phyloP scores from a whole-genome alignment of 1,140 invertebrate species.

The Aphelenchoides fujianensis region DNA sequence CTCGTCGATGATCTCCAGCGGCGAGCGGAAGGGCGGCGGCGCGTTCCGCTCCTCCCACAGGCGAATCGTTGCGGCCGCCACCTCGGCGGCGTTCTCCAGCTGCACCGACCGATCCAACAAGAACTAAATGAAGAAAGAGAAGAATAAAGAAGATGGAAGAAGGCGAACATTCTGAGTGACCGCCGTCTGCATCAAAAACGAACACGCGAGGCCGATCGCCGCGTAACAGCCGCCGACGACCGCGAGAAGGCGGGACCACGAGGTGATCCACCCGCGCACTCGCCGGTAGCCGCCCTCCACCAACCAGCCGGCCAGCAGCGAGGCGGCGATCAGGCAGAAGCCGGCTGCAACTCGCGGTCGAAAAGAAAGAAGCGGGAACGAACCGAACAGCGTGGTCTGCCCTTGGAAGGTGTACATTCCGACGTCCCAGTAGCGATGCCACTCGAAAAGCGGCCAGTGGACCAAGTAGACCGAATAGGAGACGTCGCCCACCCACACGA shows the following conservation, averaged over 20 bases:
- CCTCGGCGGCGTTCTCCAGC: not conserved
- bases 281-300: not conserved
- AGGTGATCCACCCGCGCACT: not conserved
- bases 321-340: not conserved
- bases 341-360: not conserved
- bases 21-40: not conserved
- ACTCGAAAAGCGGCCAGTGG: constrained; percentile 16
- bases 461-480: constrained; percentile 21
- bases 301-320: not conserved
- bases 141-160: not conserved
- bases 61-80: not conserved
- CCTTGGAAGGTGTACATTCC: not conserved
- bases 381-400: not conserved
- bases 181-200: not conserved
- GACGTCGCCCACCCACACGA: not conserved
- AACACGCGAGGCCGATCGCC: not conserved
- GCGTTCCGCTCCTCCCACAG: not conserved
- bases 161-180: not conserved
- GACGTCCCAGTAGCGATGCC: not conserved
- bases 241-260: not conserved
- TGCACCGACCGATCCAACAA: not conserved
- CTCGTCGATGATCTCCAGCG: not conserved
- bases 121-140: not conserved
- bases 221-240: not conserved
- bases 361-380: not conserved